phyloP scores from a whole-genome alignment of 1,140 invertebrate genomes.

The Drosophila teissieri region DNA sequence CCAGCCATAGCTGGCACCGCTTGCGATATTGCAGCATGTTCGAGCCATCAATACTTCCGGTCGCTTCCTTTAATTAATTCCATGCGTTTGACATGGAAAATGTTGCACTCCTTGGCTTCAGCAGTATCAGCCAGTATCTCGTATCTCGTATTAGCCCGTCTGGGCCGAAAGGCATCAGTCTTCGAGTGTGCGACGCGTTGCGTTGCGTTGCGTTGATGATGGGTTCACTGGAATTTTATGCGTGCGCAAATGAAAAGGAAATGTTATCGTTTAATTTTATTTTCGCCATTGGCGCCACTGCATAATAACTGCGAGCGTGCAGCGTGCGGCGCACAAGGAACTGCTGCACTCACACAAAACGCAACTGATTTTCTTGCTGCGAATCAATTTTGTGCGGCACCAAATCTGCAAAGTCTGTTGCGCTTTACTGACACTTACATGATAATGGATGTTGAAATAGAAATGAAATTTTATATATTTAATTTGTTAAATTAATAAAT shows the following conservation, averaged over 20 bases:
- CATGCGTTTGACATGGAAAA: constrained; percentile 59
- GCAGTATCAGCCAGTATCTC: too few species aligned
- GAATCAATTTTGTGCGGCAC: too few species aligned
- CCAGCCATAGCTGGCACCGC: constrained; percentile 14
- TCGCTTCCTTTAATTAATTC: constrained; percentile 73
- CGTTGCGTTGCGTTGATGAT: constrained; percentile 5
- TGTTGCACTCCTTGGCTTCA: constrained; percentile 22
- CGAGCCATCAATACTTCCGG: constrained; percentile 72
- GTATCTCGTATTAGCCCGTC: constrained; percentile 24
- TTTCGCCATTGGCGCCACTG: constrained; percentile 72
- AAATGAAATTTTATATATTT: too few species aligned
- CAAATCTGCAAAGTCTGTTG: too few species aligned
- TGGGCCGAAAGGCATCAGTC: constrained; percentile 16
- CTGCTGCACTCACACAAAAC: constrained; percentile 21
- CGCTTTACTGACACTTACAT: too few species aligned
- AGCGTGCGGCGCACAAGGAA: constrained; percentile 15
- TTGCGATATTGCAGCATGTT: constrained; percentile 8
- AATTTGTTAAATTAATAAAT: too few species aligned
- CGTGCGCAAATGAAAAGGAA: constrained; percentile 81
- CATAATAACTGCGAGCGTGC: constrained; percentile 65
- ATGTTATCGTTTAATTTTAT: constrained; percentile 84
- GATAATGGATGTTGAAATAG: neutral
- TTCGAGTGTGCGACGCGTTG: constrained; percentile 19
- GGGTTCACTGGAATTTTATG: constrained; percentile 54
- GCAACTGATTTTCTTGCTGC: neutral